phyloP scores from a whole-genome alignment of 2,888 invertebrate genomes.

The Corythucha ciliata region DNA sequence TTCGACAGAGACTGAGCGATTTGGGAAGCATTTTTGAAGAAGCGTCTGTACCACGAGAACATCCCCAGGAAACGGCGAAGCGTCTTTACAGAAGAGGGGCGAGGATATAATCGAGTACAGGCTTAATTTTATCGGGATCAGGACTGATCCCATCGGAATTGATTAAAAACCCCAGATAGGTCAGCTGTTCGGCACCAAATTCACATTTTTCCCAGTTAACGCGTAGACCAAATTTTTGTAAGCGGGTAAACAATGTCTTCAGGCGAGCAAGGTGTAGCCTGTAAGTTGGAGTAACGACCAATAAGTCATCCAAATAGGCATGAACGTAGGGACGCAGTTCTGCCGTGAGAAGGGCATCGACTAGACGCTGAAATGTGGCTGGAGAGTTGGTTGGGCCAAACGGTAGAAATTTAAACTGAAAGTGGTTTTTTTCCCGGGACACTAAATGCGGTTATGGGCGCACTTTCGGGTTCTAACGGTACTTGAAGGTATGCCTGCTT shows the following conservation, averaged over 20 bases:
- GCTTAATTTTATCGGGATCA: constrained; percentile 14
- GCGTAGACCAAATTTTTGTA: constrained; percentile 13
- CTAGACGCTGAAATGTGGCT: constrained; percentile 35
- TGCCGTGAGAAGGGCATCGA: constrained; percentile 24
- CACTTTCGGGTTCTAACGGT: constrained; percentile 22
- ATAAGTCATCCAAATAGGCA: constrained; percentile 20
- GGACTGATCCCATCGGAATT: constrained; percentile 16
- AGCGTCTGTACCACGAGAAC: constrained; percentile 30
- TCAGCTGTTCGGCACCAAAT: constrained; percentile 16
- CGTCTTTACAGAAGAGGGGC: constrained; percentile 7
- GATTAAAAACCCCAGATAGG: constrained; percentile 20
- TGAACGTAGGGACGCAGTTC: constrained; percentile 17
- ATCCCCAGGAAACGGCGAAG: constrained; percentile 22
- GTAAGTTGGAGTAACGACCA: constrained; percentile 15
- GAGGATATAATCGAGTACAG: constrained; percentile 13
- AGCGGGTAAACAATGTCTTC: constrained; percentile 7
- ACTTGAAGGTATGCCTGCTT: constrained; percentile 19
- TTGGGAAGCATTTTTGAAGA: constrained; percentile 32
- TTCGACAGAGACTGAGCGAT: constrained; percentile 31
- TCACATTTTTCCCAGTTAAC: constrained; percentile 19
- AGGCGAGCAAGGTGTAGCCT: constrained; percentile 5
- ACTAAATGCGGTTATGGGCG: constrained; percentile 37
- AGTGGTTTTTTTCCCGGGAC: constrained; percentile 36
- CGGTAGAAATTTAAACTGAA: constrained; percentile 36
- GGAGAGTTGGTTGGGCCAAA: constrained; percentile 36